Percentiles rank a stretch among this genome's conserved stretches.
These are phyloP conservation scores for Apoderus coryli DNA, from an alignment of 2,888 invertebrate genomes.

Conservation along the genomic window DNA sequence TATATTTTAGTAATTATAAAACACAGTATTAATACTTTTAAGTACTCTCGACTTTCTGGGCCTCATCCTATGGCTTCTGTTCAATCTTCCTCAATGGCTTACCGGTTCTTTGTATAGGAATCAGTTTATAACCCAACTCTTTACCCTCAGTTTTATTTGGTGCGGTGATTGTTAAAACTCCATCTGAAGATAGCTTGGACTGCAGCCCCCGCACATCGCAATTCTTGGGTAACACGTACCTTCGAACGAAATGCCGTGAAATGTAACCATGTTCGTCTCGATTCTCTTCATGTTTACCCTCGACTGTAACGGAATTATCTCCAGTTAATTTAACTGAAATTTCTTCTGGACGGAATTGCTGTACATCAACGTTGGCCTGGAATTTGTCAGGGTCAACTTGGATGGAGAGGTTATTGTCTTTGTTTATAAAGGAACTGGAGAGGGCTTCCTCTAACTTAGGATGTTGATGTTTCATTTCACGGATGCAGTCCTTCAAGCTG, in stretches of 20 bases:
- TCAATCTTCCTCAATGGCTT: conserved; percentile 9
- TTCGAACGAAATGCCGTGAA: conserved; percentile 58
- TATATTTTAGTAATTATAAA: too few species aligned
- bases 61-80: conserved; percentile 4
- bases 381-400: conserved; percentile 46
- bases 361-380: conserved; percentile 58
- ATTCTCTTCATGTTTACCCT: conserved; percentile 66
- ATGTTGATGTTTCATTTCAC: too few species aligned
- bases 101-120: conserved; percentile 28
- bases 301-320: conserved; percentile 48
- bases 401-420: conserved; percentile 11
- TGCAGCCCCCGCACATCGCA: conserved; percentile 56
- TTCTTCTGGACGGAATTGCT: conserved; percentile 63
- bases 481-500: too few species aligned
- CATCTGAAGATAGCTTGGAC: conserved; percentile 62
- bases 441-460: too few species aligned
- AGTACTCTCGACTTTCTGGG: too few species aligned
- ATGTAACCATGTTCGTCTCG: conserved; percentile 62
- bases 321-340: conserved; percentile 60
- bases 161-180: conserved; percentile 52
- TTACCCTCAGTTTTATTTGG: conserved; percentile 36
- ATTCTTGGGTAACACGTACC: conserved; percentile 58
- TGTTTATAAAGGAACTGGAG: too few species aligned
- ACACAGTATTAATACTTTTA: too few species aligned
- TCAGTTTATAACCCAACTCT: conserved; percentile 27